Evolutionary conservation across 1,140 invertebrate species (phyloP).

Genomic region (Drosophila auraria): DNA sequence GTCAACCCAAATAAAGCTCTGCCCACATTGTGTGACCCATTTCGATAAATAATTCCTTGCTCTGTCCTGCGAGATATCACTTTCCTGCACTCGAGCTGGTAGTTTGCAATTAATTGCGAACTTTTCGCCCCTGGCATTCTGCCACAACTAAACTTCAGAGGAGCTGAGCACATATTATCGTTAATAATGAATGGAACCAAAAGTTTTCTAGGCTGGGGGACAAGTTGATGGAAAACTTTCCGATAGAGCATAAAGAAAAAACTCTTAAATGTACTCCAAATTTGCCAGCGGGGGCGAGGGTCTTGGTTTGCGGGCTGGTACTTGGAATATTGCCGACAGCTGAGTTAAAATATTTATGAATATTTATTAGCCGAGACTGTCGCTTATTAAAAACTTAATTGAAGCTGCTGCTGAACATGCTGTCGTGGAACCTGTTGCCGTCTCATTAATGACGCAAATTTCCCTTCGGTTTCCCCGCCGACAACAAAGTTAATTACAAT

Average conservation of each 20-base stretch:
- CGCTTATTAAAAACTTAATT: constrained; percentile 57
- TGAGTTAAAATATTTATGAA: constrained; percentile 67
- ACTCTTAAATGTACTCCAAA: constrained; percentile 59
- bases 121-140: constrained; percentile 32
- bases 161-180: constrained; percentile 34
- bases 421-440: constrained; percentile 65
- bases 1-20: constrained; percentile 5
- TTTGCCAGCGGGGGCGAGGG: background rate
- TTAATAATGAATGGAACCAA: constrained; percentile 67
- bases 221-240: constrained; percentile 48
- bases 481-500: constrained; percentile 74
- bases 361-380: constrained; percentile 73
- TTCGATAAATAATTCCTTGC: constrained; percentile 6
- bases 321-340: constrained; percentile 23
- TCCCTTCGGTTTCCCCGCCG: constrained; percentile 36
- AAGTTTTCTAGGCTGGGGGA: constrained; percentile 41
- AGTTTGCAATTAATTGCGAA: constrained; percentile 52
- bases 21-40: constrained; percentile 9
- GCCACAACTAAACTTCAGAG: constrained; percentile 24
- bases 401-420: constrained; percentile 19
- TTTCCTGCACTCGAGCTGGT: constrained; percentile 14
- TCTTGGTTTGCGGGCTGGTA: background rate
- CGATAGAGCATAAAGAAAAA: constrained; percentile 20
- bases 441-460: constrained; percentile 57
- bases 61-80: constrained; percentile 6